Evolutionary conservation across 2,113 vertebrate species (phyloP).

Genomic region (Dasyurus viverrinus): DNA sequence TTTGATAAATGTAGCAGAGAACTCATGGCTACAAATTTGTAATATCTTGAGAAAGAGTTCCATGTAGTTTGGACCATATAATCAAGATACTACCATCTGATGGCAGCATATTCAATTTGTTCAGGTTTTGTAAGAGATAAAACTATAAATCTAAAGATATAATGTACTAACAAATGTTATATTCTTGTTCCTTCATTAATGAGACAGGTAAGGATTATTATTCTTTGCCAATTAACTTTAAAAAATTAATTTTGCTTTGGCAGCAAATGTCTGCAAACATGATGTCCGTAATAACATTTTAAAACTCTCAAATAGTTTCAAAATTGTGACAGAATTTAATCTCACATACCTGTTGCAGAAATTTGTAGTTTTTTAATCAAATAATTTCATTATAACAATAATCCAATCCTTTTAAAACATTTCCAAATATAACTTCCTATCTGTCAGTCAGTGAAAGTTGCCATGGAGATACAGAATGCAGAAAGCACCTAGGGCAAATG

Average conservation of each 20-base stretch:
- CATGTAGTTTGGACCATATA: background rate
- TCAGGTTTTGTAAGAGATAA: background rate
- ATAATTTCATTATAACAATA: background rate
- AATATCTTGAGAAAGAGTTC: background rate
- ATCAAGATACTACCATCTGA: background rate
- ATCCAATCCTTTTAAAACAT: background rate
- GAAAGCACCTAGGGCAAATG: background rate
- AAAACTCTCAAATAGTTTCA: background rate
- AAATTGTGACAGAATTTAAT: background rate
- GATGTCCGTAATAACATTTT: background rate
- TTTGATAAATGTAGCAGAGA: background rate
- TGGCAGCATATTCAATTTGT: background rate
- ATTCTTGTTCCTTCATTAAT: background rate
- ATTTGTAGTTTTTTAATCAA: background rate
- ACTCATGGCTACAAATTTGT: background rate
- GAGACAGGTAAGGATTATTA: background rate
- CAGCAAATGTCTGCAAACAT: background rate
- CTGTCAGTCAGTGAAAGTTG: background rate
- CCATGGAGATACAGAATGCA: background rate
- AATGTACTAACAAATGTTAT: background rate
- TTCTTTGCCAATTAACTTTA: background rate
- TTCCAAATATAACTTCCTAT: background rate
- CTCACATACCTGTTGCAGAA: background rate
- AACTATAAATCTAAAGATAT: background rate
- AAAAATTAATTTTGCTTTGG: background rate